Percentiles rank a stretch among this genome's conserved stretches.
phyloP scores from a whole-genome alignment of 2,888 invertebrate genomes.

The Allophyes oxyacanthae region DNA sequence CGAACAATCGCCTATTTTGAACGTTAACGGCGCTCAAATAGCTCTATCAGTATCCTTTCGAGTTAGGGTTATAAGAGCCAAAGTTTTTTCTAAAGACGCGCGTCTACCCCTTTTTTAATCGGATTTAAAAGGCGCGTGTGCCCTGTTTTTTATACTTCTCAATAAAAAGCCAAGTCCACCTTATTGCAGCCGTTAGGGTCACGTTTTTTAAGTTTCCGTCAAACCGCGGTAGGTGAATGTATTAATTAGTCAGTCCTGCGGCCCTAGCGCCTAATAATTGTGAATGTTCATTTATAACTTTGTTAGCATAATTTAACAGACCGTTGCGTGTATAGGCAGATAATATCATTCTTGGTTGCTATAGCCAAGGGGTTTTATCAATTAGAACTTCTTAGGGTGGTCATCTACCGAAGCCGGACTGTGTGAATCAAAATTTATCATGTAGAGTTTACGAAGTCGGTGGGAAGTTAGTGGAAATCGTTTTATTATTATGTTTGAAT shows the following conservation, averaged over 20 bases:
- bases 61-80: slow-evolving; percentile 84
- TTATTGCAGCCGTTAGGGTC: slow-evolving; percentile 85
- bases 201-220: slow-evolving; percentile 79
- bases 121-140: slow-evolving; percentile 85
- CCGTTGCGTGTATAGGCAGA: slow-evolving; percentile 66
- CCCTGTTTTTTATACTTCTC: slow-evolving; percentile 72
- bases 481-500: slow-evolving; percentile 13
- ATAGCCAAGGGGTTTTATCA: slow-evolving; percentile 57
- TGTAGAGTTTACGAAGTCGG: slow-evolving; percentile 27
- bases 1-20: slow-evolving; percentile 82
- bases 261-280: slow-evolving; percentile 68
- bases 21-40: slow-evolving; percentile 82
- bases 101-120: slow-evolving; percentile 88
- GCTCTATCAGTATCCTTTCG: slow-evolving; percentile 85
- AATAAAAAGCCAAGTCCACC: slow-evolving; percentile 85
- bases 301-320: slow-evolving; percentile 79
- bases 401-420: slow-evolving; percentile 54
- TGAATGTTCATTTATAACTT: slow-evolving; percentile 77
- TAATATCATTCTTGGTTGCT: slow-evolving; percentile 60
- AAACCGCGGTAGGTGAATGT: slow-evolving; percentile 81
- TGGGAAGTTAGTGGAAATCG: slow-evolving; percentile 27
- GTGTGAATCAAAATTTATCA: slow-evolving; percentile 52
- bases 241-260: slow-evolving; percentile 80
- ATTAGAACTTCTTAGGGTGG: slow-evolving; percentile 57
- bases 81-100: slow-evolving; percentile 75